phyloP scores from a whole-genome alignment of 1,140 invertebrate genomes.

The Lasioglossum baleicum region DNA sequence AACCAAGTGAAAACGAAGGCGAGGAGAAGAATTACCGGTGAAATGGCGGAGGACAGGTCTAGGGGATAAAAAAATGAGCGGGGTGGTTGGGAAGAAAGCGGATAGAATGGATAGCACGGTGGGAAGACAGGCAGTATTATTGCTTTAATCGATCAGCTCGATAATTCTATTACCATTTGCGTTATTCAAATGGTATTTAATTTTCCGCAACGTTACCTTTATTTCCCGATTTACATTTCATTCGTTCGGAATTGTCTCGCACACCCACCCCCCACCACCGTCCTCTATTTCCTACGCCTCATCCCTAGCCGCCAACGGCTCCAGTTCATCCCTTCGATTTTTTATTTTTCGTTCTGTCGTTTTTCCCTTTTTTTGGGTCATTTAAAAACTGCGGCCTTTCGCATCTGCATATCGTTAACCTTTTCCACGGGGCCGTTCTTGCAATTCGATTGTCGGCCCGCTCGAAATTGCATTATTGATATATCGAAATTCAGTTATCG shows the following conservation, averaged over 20 bases:
- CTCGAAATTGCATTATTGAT: slow-evolving; percentile 49
- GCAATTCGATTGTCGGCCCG: slow-evolving; percentile 32
- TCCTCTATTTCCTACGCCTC: not conserved
- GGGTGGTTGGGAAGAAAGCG: not conserved
- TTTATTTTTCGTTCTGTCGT: too few species aligned
- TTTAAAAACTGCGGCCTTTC: slow-evolving; percentile 70
- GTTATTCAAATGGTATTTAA: slow-evolving; percentile 78
- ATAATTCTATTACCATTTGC: slow-evolving; percentile 75
- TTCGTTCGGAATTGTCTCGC: slow-evolving; percentile 68
- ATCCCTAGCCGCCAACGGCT: too few species aligned
- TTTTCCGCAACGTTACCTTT: slow-evolving; percentile 77
- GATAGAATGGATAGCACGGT: slow-evolving; percentile 29
- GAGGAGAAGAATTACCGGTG: slow-evolving; percentile 12
- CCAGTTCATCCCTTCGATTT: slow-evolving; percentile 30
- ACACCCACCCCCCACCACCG: not conserved
- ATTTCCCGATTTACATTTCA: slow-evolving; percentile 77
- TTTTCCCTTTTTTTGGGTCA: slow-evolving; percentile 50
- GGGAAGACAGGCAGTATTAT: slow-evolving; percentile 64
- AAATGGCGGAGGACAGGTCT: not conserved
- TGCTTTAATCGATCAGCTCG: slow-evolving; percentile 72
- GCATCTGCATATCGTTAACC: slow-evolving; percentile 76
- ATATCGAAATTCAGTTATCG: slow-evolving; percentile 33
- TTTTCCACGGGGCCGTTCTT: slow-evolving; percentile 53
- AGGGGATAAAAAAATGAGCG: not conserved
- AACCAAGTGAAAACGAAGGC: not conserved